These are phyloP conservation scores for Hyperoplus lanceolatus DNA, from an alignment of 2,797 vertebrate genomes.

Conservation along the genomic window DNA sequence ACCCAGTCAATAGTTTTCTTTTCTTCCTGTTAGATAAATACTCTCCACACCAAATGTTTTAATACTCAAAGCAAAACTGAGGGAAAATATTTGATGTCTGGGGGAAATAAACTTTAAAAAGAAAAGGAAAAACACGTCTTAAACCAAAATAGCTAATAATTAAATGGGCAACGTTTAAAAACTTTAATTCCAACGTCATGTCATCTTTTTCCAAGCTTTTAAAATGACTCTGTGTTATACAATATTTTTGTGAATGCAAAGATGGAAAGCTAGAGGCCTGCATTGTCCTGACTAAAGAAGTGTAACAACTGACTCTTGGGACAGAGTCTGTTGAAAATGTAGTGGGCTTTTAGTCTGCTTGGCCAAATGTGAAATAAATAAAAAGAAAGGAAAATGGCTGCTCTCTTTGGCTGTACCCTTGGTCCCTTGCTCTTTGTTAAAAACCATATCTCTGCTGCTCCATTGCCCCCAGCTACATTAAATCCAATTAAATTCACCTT, in stretches of 20 bases:
- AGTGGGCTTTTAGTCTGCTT: slow-evolving; percentile 80
- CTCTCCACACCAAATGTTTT: slow-evolving; percentile 18
- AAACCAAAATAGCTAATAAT: neutral
- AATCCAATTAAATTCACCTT: slow-evolving; percentile 93
- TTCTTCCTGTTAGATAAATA: slow-evolving; percentile 28
- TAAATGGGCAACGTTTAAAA: neutral
- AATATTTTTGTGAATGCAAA: slow-evolving; percentile 65
- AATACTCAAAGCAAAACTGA: slow-evolving; percentile 20
- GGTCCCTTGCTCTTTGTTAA: slow-evolving; percentile 90
- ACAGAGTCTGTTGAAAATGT: slow-evolving; percentile 83
- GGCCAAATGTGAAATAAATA: slow-evolving; percentile 88
- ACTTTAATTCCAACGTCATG: slow-evolving; percentile 9
- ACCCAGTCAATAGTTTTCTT: slow-evolving; percentile 25
- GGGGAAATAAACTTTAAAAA: neutral
- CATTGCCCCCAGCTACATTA: slow-evolving; percentile 91
- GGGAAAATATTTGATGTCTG: slow-evolving; percentile 18
- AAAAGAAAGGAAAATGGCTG: slow-evolving; percentile 87
- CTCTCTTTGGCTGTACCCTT: slow-evolving; percentile 85
- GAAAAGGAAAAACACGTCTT: too few relatives aligned
- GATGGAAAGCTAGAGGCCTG: slow-evolving; percentile 65
- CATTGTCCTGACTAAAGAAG: slow-evolving; percentile 62
- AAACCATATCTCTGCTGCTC: slow-evolving; percentile 89
- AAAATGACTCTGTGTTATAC: slow-evolving; percentile 62
- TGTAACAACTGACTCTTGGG: slow-evolving; percentile 81
- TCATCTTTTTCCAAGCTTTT: slow-evolving; percentile 16